Evolutionary conservation across 2,113 vertebrate genomes (phyloP), one percentile per base, ranked within the genome.

Genomic region (Phyllopteryx taeniolatus): DNA sequence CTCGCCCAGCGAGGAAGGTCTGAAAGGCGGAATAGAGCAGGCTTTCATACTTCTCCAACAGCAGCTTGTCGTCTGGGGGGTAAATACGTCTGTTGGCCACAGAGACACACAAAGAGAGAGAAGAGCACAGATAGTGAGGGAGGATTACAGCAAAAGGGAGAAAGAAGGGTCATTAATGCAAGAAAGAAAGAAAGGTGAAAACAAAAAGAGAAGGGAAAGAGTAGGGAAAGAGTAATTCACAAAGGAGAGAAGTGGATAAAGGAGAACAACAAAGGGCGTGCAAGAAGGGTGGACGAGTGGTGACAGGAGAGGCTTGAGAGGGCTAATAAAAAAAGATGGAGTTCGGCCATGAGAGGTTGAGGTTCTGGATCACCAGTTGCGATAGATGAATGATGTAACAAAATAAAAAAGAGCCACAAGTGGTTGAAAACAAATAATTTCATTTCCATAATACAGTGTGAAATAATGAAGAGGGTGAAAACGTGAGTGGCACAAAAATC

Each of bases 21-120:
- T 99, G 96, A 93, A 99, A 99, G 88, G 97, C 96, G 67, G 92
- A 92, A 46, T 95, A 94, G 88, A 98, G 92, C 81, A 99, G 95
- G 89, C 90, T 95, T 89, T 99, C 97, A 90, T 98, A 99, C 91
- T 98, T 98, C 87, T 98, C 98, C 93, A 98, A 91, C 81, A 98
- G 93, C 81, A 94, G 90, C 92, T 98, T 97, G 93, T 99, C 97
- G 88, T 99, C 98, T 84, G 97, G 97, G 92, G 97, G 97, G 90
- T 98, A 99, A 94, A 99, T 99, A 85, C 96, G 93, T 88, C 97
- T 99, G 91, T 74, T 90, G 90, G 57, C 82, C 84, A 76, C 66
- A 86, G 80, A 90, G 77, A 80, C 80, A 80, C n/a, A 66, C 44
- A 66, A 31, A 66, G 64, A 72, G 76, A 82, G 71, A 85, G 74